Evolutionary conservation across 2,113 vertebrate species (phyloP).

Genomic region (Lontra canadensis): DNA sequence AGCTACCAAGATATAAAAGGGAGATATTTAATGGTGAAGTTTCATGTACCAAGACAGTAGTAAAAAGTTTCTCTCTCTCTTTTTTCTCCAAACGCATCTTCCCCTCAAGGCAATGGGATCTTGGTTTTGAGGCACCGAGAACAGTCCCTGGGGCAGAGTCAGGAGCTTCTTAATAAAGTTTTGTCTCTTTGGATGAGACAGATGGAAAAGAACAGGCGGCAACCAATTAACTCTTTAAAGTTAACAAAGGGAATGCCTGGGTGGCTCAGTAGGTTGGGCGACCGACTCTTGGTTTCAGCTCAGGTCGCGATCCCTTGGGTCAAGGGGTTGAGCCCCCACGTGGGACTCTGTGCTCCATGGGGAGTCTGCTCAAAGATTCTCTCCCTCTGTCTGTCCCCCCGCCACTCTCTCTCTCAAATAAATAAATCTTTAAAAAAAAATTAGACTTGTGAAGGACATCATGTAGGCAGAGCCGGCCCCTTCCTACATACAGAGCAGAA

Average conservation of each 20-base stretch:
- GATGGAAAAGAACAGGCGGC: not conserved
- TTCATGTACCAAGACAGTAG: constrained; percentile 37
- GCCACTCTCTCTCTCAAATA: not conserved
- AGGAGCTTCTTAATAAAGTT: not conserved
- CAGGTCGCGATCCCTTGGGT: not conserved
- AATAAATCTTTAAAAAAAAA: not conserved
- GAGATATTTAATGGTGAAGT: constrained; percentile 41
- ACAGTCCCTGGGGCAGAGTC: not conserved
- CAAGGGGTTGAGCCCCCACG: not conserved
- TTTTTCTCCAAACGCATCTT: not conserved
- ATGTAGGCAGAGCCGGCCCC: not conserved
- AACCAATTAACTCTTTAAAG: not conserved
- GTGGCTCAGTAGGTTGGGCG: not conserved
- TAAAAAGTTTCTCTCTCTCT: not conserved
- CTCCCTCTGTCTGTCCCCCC: not conserved
- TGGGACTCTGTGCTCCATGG: not conserved
- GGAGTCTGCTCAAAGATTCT: not conserved
- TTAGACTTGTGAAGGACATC: not conserved
- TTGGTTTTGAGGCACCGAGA: not conserved
- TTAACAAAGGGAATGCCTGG: not conserved
- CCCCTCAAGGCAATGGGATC: not conserved
- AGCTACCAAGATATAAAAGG: constrained; percentile 47
- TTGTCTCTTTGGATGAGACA: not conserved
- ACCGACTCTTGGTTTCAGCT: not conserved
- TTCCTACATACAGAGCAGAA: not conserved